Evolutionary conservation across 1,140 invertebrate genomes (phyloP), one percentile per base, ranked within the genome.

Genomic region (Bombyx mandarina): DNA sequence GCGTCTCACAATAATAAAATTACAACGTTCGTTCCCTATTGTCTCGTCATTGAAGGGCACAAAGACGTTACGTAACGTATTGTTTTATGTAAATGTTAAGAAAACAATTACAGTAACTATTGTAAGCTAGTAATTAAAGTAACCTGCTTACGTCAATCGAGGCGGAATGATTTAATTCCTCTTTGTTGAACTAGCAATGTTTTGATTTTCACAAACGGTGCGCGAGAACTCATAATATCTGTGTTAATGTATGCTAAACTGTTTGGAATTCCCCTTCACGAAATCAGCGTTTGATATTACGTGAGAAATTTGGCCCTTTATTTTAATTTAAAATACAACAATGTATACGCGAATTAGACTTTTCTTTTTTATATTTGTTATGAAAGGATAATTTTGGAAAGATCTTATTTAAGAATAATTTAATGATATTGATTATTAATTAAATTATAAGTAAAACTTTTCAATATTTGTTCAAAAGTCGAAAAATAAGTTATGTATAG

Each of bases 171-270:
- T 67, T 70, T 48, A 61, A 63, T 61, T 66, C 57, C 54, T 56
- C 50, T 55, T 68, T 63, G 62, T 65, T 49, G 51, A 44, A 42
- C 43, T 18, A 42, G 35, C 57, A 66, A 63, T 76, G 73, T 79
- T 75, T 75, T 79, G 75, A 79, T 77, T 77, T 67, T 77, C 71
- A 62, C 58, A 67, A 77, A 60, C 66, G 61, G 56, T 56, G n/a
- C 43, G 35, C 12, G 10, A 47, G 26, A 35, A 45, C 43, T 45
- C 35, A 10, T 18, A 47, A 49, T 22, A 56, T 56, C 8, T 47
- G 26, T 12, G 62, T 62, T 69, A 75, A 72, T 73, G 58, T 71
- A 75, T 74, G 67, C 66, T 60, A 69, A 71, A 62, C 57, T 61
- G 64, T 46, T 56, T 61, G 56, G 63, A 61, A 60, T 45, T 48